Conservation (phyloP, 2,797 vertebrate genomes). For the Gymnothorax reevesii region DNA sequence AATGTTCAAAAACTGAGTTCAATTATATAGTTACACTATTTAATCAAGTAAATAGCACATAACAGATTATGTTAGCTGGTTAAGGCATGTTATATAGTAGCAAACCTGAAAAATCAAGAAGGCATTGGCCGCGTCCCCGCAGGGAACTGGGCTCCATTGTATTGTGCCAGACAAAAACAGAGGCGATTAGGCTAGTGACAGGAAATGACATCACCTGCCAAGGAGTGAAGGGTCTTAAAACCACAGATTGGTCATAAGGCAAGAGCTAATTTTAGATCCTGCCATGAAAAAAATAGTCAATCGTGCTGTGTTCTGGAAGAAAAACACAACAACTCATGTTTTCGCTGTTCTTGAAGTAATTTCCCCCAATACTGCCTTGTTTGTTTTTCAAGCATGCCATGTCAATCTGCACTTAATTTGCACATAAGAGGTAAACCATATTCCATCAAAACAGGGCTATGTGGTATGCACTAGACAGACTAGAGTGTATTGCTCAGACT, state of each 20-base stretch:
- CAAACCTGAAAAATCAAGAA: background rate
- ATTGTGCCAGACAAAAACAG: slow-evolving; percentile 70
- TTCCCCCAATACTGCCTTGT: slow-evolving; percentile 38
- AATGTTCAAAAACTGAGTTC: background rate
- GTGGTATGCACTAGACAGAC: background rate
- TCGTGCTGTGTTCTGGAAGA: slow-evolving; percentile 44
- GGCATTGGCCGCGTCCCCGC: slow-evolving; percentile 28
- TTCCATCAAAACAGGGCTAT: slow-evolving; percentile 40
- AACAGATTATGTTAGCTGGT: background rate
- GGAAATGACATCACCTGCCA: slow-evolving; percentile 79
- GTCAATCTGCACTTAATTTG: background rate
- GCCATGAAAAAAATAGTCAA: slow-evolving; percentile 71
- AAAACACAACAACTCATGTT: slow-evolving; percentile 28
- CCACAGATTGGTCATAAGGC: slow-evolving; percentile 77
- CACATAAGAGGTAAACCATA: background rate
- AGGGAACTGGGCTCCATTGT: slow-evolving; percentile 31
- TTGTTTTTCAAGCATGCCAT: slow-evolving; percentile 23
- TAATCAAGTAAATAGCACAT: background rate
- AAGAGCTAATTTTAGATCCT: slow-evolving; percentile 73
- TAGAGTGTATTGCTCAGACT: background rate
- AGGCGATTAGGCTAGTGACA: slow-evolving; percentile 69
- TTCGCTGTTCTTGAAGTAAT: slow-evolving; percentile 43
- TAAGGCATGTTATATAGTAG: background rate
- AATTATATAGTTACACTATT: background rate
- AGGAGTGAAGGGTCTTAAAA: slow-evolving; percentile 72